These are phyloP conservation scores for Platorchestia sp. DNA, from an alignment of 1,140 invertebrate genomes.

Conservation along the genomic window DNA sequence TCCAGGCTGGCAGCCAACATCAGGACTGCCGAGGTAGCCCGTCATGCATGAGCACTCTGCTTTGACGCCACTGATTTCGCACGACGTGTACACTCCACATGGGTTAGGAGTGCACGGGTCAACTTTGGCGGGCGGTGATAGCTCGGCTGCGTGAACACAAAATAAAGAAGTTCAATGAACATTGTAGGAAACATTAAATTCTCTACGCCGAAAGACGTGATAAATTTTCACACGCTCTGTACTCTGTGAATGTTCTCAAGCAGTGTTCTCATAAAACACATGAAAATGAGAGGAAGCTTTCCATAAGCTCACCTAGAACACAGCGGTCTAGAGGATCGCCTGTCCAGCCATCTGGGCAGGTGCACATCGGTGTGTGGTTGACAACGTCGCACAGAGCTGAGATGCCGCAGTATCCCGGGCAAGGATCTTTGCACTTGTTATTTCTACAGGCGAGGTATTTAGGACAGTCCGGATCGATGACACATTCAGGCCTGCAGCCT, in stretches of 20 bases:
- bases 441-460: conserved; percentile 80
- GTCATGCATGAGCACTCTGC: conserved; percentile 72
- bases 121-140: background rate
- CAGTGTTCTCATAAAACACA: background rate
- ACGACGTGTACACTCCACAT: conserved; percentile 81
- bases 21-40: conserved; percentile 70
- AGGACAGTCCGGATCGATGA: conserved; percentile 81
- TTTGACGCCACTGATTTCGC: conserved; percentile 77
- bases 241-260: background rate
- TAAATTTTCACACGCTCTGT: background rate
- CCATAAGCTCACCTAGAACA: conserved; percentile 62
- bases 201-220: background rate
- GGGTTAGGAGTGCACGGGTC: conserved; percentile 77
- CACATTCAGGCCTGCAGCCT: conserved; percentile 79
- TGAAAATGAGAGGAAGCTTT: background rate
- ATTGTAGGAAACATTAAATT: background rate
- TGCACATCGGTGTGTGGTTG: conserved; percentile 86
- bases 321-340: conserved; percentile 80
- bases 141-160: conserved; percentile 62
- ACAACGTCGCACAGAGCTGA: conserved; percentile 89
- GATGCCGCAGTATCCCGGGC: conserved; percentile 82
- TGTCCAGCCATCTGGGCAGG: conserved; percentile 83
- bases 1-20: conserved; percentile 77
- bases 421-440: conserved; percentile 74
- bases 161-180: background rate